Base-by-base conservation (phyloP, 2,797 vertebrate genomes). In the Sciaenops ocellatus region DNA sequence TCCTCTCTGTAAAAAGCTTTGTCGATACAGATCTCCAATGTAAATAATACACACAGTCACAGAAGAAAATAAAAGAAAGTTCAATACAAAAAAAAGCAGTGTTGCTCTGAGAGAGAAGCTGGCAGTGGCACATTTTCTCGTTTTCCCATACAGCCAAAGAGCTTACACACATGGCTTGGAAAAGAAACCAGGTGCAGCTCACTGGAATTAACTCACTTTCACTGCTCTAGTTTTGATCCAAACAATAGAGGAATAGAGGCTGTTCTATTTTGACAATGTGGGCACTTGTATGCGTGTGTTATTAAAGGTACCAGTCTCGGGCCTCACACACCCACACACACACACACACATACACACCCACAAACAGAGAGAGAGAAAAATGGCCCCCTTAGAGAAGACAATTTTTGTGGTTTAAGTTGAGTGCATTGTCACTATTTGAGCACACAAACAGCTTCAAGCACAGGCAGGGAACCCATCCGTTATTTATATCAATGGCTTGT, bases 191-290 rank as follows among this genome's bases (percentile, higher is more conserved):
- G 88, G 92, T 92, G 90, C 89, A 90, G 85, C 90, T 88, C 85
- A 68, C 89, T 89, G 87, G 88, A 92, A 91, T 90, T 87, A 89
- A 91, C 86, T 90, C 85, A 90, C 89, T 91, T 91, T 88, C 86
- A 81, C 85, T 89, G 91, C 88, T 93, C 85, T 87, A 88, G 85
- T 93, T 93, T 91, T 83, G 76, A 87, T 85, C 85, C 82, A 89
- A 92, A 92, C 87, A 92, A 93, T 91, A 91, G 85, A 89, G 83
- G 87, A 90, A 90, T 85, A 84, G 82, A 87, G 69, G 86, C 80
- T 90, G 87, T 83, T 93, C 87, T 90, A 83, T 84, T 92, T 90
- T 87, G 83, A 92, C 87, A 89, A 74, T 87, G 86, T 83, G 82
- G 83, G 59, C 84, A 86, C 82, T 87, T 88, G 69, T 84, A 76